A percentile compares a stretch with the other conserved stretches of the same genome.
phyloP scores from a whole-genome alignment of 2,888 invertebrate genomes.

The Dorcus hopei region DNA sequence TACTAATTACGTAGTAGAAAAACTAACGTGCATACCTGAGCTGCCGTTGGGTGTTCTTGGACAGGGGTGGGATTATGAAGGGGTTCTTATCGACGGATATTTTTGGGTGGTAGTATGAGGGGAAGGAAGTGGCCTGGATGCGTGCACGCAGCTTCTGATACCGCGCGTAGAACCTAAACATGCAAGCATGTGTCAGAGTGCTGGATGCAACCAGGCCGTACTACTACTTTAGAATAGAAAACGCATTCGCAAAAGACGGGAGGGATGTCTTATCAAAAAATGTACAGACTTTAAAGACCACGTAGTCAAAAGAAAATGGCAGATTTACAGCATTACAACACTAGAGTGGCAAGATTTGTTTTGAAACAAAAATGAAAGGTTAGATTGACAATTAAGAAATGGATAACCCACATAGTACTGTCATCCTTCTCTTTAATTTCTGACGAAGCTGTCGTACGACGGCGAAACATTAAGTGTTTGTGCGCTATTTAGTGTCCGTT shows the following conservation, averaged over 20 bases:
- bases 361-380: too few relatives aligned
- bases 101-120: constrained; percentile 48
- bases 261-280: too few relatives aligned
- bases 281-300: too few relatives aligned
- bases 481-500: too few relatives aligned
- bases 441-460: too few relatives aligned
- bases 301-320: too few relatives aligned
- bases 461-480: too few relatives aligned
- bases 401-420: too few relatives aligned
- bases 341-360: too few relatives aligned
- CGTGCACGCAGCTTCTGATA: constrained; percentile 84
- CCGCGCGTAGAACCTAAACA: constrained; percentile 80
- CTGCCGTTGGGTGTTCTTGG: constrained; percentile 37
- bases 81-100: constrained; percentile 32
- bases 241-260: neutral
- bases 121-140: constrained; percentile 82
- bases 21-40: constrained; percentile 44
- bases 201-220: constrained; percentile 34
- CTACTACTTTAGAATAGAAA: constrained; percentile 37
- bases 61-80: constrained; percentile 37
- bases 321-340: too few relatives aligned
- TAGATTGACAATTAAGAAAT: too few relatives aligned
- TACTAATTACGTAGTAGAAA: constrained; percentile 10
- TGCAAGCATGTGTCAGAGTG: constrained; percentile 41
- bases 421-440: too few relatives aligned